Percentiles rank a stretch among this genome's conserved stretches.
Conservation (phyloP, 1,140 invertebrate species). For the Saccostrea glomerata region DNA sequence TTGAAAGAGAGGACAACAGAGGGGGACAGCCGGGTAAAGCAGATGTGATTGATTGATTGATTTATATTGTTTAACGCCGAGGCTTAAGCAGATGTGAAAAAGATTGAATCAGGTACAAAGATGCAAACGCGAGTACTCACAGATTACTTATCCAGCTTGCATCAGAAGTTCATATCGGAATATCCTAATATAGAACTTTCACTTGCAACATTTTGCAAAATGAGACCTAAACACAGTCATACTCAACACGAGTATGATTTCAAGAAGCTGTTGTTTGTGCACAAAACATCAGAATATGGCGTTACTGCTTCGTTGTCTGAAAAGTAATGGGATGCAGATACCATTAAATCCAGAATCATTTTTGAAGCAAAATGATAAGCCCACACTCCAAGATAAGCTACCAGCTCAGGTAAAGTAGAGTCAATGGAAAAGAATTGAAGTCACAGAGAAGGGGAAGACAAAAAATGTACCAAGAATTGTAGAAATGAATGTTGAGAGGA, state of each 20-base stretch:
- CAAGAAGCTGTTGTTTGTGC: slow-evolving; percentile 52
- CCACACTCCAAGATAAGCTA: neutral
- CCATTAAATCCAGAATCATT: slow-evolving; percentile 50
- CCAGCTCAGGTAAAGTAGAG: neutral
- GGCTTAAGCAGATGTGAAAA: too few species aligned
- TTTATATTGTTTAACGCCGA: too few species aligned
- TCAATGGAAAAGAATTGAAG: slow-evolving; percentile 44
- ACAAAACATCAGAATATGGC: slow-evolving; percentile 58
- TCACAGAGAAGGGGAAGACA: slow-evolving; percentile 43
- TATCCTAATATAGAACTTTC: slow-evolving; percentile 45
- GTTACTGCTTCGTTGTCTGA: slow-evolving; percentile 42
- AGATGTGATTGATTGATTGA: too few species aligned
- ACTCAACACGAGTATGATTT: slow-evolving; percentile 38
- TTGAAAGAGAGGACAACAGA: slow-evolving; percentile 51
- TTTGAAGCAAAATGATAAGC: neutral
- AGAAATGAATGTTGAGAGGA: neutral
- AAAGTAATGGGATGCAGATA: slow-evolving; percentile 35
- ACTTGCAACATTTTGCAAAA: slow-evolving; percentile 41
- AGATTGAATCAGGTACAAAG: slow-evolving; percentile 20
- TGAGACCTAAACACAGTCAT: slow-evolving; percentile 34
- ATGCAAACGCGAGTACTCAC: slow-evolving; percentile 45
- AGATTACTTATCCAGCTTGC: slow-evolving; percentile 52
- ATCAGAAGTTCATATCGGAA: slow-evolving; percentile 45
- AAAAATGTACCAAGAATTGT: slow-evolving; percentile 40
- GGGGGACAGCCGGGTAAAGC: slow-evolving; percentile 45